Evolutionary conservation across 1,140 invertebrate species (phyloP).

Genomic region (Druon quercuslanigerum): DNA sequence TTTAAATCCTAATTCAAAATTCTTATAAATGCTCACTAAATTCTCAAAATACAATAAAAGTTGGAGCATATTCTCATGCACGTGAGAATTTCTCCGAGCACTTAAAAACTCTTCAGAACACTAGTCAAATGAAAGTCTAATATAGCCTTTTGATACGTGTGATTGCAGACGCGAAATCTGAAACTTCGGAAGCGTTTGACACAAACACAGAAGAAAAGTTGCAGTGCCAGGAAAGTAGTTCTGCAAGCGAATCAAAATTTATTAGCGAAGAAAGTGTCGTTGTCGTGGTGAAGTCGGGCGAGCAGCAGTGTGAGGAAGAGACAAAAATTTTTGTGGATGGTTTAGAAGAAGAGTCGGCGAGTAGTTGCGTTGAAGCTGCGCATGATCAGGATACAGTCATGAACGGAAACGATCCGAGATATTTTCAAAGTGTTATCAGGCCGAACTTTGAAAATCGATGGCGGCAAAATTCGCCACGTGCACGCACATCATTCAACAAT

Average conservation of each 20-base stretch:
- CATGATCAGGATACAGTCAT: constrained; percentile 13
- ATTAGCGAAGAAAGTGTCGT: background rate
- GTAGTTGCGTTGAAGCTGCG: background rate
- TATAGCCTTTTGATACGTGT: background rate
- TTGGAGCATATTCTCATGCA: too few relatives aligned
- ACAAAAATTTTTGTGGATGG: background rate
- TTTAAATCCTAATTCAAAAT: too few relatives aligned
- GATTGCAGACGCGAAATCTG: background rate
- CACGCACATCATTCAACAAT: background rate
- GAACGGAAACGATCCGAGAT: constrained; percentile 12
- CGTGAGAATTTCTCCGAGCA: too few relatives aligned
- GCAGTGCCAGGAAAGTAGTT: background rate
- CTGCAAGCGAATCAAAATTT: background rate
- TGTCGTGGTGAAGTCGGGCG: background rate
- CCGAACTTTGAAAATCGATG: background rate
- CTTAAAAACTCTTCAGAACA: too few relatives aligned
- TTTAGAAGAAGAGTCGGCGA: background rate
- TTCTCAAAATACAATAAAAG: too few relatives aligned
- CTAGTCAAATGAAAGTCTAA: background rate
- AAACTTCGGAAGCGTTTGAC: background rate
- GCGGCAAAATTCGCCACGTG: background rate
- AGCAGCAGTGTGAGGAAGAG: background rate
- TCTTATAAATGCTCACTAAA: too few relatives aligned
- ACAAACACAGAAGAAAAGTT: background rate
- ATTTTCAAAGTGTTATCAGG: background rate